Conservation (phyloP, 2,888 invertebrate genomes). For the Leptopilina syphax region DNA sequence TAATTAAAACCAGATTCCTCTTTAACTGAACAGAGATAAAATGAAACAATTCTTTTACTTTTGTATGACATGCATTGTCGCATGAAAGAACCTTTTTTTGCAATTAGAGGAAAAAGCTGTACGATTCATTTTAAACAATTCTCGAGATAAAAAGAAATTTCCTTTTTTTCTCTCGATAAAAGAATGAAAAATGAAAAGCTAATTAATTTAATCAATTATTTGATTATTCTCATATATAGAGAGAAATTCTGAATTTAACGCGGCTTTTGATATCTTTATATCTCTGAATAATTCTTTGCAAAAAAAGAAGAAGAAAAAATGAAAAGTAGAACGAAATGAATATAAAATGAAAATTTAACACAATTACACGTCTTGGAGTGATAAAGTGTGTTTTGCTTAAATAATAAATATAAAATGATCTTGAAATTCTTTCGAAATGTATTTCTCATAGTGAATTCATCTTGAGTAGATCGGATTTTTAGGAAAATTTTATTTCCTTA, state of each 20-base stretch:
- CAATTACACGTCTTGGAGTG: too few relatives aligned
- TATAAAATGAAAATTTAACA: too few relatives aligned
- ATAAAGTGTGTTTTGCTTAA: too few relatives aligned
- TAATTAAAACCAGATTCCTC: not conserved
- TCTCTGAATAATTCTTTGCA: not conserved
- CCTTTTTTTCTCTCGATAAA: not conserved
- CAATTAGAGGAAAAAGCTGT: not conserved
- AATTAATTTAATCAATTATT: not conserved
- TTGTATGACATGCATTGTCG: constrained; percentile 1
- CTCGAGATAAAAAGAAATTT: not conserved
- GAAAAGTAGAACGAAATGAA: too few relatives aligned
- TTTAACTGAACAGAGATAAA: not conserved
- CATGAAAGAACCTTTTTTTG: constrained; percentile 8
- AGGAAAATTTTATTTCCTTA: constrained; percentile 51
- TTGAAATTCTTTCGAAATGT: not conserved
- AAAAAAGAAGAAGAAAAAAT: not conserved
- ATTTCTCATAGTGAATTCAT: constrained; percentile 4
- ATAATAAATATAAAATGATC: constrained; percentile 23
- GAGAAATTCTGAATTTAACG: too few relatives aligned
- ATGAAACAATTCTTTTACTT: constrained; percentile 11
- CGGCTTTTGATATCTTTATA: not conserved
- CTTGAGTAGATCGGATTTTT: constrained; percentile 23
- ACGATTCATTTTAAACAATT: constrained; percentile 2
- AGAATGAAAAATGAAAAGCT: constrained; percentile 1
- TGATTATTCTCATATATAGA: too few relatives aligned